Percentiles rank a stretch among this genome's conserved stretches.
These are phyloP conservation scores for Brachypterus glaber DNA, from an alignment of 2,888 invertebrate genomes.

Conservation along the genomic window DNA sequence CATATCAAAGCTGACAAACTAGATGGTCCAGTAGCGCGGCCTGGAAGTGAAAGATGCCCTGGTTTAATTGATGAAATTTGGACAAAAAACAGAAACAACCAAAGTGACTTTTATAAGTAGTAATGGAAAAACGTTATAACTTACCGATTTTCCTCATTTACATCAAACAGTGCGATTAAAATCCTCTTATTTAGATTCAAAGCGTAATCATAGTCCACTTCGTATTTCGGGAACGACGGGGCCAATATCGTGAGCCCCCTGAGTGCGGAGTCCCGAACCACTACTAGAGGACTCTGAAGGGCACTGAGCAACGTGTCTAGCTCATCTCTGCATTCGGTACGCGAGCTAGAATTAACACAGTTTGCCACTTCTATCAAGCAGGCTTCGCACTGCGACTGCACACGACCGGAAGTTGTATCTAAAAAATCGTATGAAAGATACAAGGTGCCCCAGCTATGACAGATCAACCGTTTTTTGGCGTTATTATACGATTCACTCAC, in stretches of 20 bases:
- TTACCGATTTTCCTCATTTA: slow-evolving; percentile 61
- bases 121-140: slow-evolving; percentile 17
- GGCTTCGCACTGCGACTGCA: slow-evolving; percentile 68
- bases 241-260: slow-evolving; percentile 59
- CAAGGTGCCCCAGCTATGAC: too few relatives aligned
- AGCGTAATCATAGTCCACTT: slow-evolving; percentile 49
- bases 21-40: too few relatives aligned
- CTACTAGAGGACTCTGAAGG: slow-evolving; percentile 60
- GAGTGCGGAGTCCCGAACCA: slow-evolving; percentile 72
- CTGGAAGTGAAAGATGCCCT: too few relatives aligned
- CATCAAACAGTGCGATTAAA: slow-evolving; percentile 78
- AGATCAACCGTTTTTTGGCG: too few relatives aligned
- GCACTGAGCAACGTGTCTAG: slow-evolving; percentile 66
- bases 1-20: too few relatives aligned
- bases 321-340: slow-evolving; percentile 57
- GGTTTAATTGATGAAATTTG: too few relatives aligned
- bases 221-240: slow-evolving; percentile 51
- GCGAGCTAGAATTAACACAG: slow-evolving; percentile 64
- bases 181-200: slow-evolving; percentile 60
- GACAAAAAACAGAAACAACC: slow-evolving; percentile 2
- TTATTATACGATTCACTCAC: too few relatives aligned
- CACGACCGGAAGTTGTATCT: slow-evolving; percentile 55
- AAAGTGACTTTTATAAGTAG: not conserved
- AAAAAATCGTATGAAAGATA: slow-evolving; percentile 15
- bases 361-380: slow-evolving; percentile 73